Evolutionary conservation across 2,113 vertebrate species (phyloP).

Genomic region (Cyprinodon variegatus): DNA sequence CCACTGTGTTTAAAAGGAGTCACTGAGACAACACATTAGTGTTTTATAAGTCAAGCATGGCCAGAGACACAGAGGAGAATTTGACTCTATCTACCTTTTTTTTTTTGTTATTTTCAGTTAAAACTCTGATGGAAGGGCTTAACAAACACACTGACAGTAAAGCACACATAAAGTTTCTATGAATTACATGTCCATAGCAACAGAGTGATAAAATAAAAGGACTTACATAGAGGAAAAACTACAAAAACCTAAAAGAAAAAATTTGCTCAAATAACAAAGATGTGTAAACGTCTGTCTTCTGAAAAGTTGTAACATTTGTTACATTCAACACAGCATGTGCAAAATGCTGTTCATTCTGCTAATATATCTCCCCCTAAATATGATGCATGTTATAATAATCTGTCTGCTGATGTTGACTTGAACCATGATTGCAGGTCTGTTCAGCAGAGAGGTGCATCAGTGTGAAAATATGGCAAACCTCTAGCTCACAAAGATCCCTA

Average conservation of each 20-base stretch:
- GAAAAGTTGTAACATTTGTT: conserved; percentile 36
- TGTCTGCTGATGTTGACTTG: conserved; percentile 26
- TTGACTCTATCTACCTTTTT: conserved; percentile 45
- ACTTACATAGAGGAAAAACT: conserved; percentile 29
- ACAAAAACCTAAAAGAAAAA: conserved; percentile 36
- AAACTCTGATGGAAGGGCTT: conserved; percentile 53
- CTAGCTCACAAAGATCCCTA: conserved; percentile 58
- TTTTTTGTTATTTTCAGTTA: conserved; percentile 48
- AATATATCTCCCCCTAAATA: conserved; percentile 12
- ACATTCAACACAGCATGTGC: conserved; percentile 55
- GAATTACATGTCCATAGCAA: conserved; percentile 39
- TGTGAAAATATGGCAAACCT: conserved; percentile 34
- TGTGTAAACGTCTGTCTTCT: conserved; percentile 29
- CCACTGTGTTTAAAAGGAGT: conserved; percentile 61
- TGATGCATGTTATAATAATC: conserved; percentile 28
- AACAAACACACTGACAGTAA: conserved; percentile 58
- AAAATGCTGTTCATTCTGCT: conserved; percentile 28
- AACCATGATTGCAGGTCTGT: conserved; percentile 37
- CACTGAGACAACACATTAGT: conserved; percentile 52
- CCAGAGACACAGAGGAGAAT: conserved; percentile 49
- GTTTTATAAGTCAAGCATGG: conserved; percentile 54
- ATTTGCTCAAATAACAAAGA: conserved; percentile 31
- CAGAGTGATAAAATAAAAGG: conserved; percentile 32
- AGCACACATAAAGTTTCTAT: conserved; percentile 46
- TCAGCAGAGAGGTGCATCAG: conserved; percentile 33